Conservation (phyloP, 35 echinoderm and acorn worm species). For the Ophiothrix spiculata region DNA sequence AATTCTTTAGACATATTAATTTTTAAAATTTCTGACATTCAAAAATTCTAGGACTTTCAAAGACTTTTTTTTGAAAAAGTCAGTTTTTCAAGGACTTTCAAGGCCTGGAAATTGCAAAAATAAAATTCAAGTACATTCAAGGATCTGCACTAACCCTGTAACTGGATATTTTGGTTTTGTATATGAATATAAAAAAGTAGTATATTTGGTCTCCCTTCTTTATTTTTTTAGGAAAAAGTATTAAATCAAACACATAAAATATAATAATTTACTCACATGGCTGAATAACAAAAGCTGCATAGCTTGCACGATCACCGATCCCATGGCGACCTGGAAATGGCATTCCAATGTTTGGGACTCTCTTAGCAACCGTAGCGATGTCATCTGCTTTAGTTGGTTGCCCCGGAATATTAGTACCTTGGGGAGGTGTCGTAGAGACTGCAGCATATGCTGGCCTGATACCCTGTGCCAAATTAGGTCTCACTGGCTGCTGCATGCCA, state of each 20-base stretch:
- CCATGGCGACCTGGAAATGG: conserved; percentile 46
- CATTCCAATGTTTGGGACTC: conserved; percentile 36
- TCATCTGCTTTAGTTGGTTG: conserved; percentile 31
- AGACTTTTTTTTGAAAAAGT: too few relatives aligned
- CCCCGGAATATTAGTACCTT: not conserved
- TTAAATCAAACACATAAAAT: not conserved
- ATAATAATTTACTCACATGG: not conserved
- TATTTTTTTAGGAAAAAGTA: too few relatives aligned
- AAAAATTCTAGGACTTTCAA: too few relatives aligned
- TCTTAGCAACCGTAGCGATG: conserved; percentile 20
- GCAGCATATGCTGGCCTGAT: not conserved
- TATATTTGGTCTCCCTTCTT: too few relatives aligned
- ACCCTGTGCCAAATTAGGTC: not conserved
- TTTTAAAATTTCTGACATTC: too few relatives aligned
- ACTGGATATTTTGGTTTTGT: too few relatives aligned
- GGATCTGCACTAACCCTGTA: too few relatives aligned
- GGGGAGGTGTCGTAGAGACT: not conserved
- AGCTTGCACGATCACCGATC: conserved; percentile 15
- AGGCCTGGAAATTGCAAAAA: too few relatives aligned
- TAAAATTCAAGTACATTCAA: too few relatives aligned
- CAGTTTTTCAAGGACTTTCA: too few relatives aligned
- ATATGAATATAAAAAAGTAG: too few relatives aligned
- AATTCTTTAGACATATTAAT: too few relatives aligned
- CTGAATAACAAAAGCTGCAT: conserved; percentile 51
- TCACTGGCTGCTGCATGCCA: not conserved